Conservation (phyloP, 2,113 vertebrate species). For the Psilopsiagon aurifrons region DNA sequence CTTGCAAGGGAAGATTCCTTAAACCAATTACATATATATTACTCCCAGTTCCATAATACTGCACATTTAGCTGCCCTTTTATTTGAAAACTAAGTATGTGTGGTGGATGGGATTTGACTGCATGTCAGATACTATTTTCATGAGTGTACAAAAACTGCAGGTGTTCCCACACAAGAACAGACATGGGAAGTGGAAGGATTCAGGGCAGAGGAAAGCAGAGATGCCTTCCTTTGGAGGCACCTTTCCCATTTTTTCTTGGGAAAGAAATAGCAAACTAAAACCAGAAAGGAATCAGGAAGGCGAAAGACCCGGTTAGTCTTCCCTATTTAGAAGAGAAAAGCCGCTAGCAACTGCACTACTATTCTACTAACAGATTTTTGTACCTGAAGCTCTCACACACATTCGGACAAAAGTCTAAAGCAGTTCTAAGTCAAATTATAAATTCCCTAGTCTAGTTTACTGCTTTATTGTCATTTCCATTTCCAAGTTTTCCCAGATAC, state of each 20-base stretch:
- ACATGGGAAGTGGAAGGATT: background rate
- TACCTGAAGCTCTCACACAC: background rate
- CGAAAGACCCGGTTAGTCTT: background rate
- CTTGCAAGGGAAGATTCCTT: background rate
- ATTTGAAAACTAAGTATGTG: background rate
- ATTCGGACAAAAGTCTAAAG: background rate
- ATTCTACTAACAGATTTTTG: background rate
- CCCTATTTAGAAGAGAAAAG: background rate
- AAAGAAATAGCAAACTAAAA: background rate
- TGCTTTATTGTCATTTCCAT: background rate
- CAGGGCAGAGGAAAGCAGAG: background rate
- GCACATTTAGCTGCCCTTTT: background rate
- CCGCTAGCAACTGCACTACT: background rate
- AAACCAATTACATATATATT: background rate
- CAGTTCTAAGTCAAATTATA: background rate
- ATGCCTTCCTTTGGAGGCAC: background rate
- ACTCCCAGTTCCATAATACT: background rate
- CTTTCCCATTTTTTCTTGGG: background rate
- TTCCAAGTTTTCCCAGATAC: background rate
- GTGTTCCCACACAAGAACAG: background rate
- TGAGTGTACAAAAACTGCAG: background rate
- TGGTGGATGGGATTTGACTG: background rate
- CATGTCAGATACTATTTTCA: background rate
- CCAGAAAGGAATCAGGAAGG: background rate
- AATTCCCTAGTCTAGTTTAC: background rate